Evolutionary conservation across 2,113 vertebrate species (phyloP).

Genomic region (Nyctereutes procyonoides): DNA sequence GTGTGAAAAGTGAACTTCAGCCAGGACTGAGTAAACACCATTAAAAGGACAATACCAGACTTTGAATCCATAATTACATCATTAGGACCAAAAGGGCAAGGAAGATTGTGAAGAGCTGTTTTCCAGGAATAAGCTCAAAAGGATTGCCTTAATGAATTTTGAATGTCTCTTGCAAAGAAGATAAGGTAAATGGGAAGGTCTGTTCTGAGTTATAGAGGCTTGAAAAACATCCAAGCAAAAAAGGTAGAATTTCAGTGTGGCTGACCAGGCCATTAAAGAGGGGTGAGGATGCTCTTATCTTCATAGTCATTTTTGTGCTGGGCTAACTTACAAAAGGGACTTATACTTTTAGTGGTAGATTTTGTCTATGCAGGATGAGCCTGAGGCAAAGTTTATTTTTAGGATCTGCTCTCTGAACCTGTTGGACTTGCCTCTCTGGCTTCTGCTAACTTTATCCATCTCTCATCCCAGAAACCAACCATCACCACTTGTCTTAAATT

Average conservation of each 20-base stretch:
- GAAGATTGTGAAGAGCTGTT: not conserved
- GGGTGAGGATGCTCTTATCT: slow-evolving; percentile 13
- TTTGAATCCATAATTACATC: slow-evolving; percentile 44
- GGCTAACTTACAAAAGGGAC: slow-evolving; percentile 37
- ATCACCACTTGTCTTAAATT: not conserved
- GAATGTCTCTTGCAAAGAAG: slow-evolving; percentile 41
- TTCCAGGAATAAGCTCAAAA: slow-evolving; percentile 29
- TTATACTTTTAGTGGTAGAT: not conserved
- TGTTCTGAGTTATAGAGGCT: not conserved
- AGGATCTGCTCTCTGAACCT: slow-evolving; percentile 1
- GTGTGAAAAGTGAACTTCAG: slow-evolving; percentile 42
- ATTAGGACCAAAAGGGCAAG: slow-evolving; percentile 19
- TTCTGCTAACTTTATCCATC: slow-evolving; percentile 42
- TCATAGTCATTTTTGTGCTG: slow-evolving; percentile 33
- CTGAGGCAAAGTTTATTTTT: slow-evolving; percentile 40
- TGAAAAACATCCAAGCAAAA: slow-evolving; percentile 21
- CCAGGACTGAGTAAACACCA: slow-evolving; percentile 25
- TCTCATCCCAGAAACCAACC: slow-evolving; percentile 31
- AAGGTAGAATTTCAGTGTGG: not conserved
- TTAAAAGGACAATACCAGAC: not conserved
- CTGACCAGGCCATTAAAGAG: not conserved
- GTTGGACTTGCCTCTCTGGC: slow-evolving; percentile 32
- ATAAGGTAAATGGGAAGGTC: not conserved
- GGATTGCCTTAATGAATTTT: slow-evolving; percentile 14
- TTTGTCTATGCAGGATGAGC: slow-evolving; percentile 31